phyloP scores from a whole-genome alignment of 1,140 invertebrate species.

The Pseudachorutes palmiensis region DNA sequence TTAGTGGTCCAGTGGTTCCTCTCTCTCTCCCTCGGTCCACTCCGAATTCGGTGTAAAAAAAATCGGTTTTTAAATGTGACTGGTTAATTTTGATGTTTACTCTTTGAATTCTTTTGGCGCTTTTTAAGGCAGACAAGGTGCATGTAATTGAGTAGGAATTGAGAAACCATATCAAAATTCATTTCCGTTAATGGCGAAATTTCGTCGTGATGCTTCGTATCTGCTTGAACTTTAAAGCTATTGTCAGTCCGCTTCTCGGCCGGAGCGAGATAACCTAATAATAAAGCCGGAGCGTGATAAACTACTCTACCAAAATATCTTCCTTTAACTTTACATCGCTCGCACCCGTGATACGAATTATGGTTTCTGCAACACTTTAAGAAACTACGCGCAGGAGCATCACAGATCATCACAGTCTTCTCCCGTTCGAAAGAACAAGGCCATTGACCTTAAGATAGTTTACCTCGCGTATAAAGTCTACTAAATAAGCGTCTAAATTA shows the following conservation, averaged over 20 bases:
- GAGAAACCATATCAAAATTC: not conserved
- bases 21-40: too few species aligned
- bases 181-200: not conserved
- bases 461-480: slow-evolving; percentile 7
- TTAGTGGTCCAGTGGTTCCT: too few species aligned
- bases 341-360: slow-evolving; percentile 13
- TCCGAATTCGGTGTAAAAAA: too few species aligned
- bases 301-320: not conserved
- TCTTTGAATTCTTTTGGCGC: too few species aligned
- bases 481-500: slow-evolving; percentile 1
- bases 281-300: too few species aligned
- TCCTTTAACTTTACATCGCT: slow-evolving; percentile 4
- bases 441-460: slow-evolving; percentile 1
- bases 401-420: not conserved
- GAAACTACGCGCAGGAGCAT: slow-evolving; percentile 16
- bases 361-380: slow-evolving; percentile 5
- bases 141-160: not conserved
- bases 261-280: too few species aligned
- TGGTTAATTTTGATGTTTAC: too few species aligned
- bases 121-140: not conserved
- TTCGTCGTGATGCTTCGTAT: not conserved
- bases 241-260: not conserved
- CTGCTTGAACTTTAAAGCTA: not conserved
- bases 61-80: too few species aligned
- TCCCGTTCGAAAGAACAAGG: slow-evolving; percentile 8